Conservation (phyloP, 2,797 vertebrate genomes). For the Coregonus ussuriensis region DNA sequence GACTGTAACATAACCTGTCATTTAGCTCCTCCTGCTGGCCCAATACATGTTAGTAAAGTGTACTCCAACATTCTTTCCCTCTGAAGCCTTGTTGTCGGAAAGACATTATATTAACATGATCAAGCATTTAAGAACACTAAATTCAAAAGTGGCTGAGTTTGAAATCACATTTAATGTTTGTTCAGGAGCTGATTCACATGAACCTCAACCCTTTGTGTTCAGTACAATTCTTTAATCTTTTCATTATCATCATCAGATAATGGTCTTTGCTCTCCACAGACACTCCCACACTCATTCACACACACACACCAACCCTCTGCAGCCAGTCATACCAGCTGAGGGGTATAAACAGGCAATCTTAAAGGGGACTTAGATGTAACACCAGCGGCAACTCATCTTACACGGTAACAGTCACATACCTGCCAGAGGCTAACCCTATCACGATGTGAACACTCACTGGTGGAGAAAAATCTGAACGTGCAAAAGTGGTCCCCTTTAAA, state of each 20-base stretch:
- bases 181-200: constrained; percentile 74
- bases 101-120: background rate
- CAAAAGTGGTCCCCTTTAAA: constrained; percentile 54
- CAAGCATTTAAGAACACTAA: background rate
- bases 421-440: constrained; percentile 34
- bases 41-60: background rate
- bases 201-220: constrained; percentile 72
- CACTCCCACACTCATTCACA: constrained; percentile 12
- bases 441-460: constrained; percentile 32
- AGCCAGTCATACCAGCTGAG: constrained; percentile 53
- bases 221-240: constrained; percentile 56
- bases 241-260: constrained; percentile 32
- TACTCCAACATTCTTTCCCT: background rate
- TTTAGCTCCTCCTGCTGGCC: constrained; percentile 51
- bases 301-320: constrained; percentile 38
- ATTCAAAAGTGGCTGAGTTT: constrained; percentile 52
- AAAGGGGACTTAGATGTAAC: constrained; percentile 42
- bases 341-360: constrained; percentile 49
- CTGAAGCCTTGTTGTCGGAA: background rate
- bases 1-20: background rate
- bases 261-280: constrained; percentile 20
- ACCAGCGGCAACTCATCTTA: constrained; percentile 33
- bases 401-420: constrained; percentile 44
- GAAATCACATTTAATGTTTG: constrained; percentile 84
- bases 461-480: constrained; percentile 36